phyloP scores from a whole-genome alignment of 2,888 invertebrate genomes.

The Drosophila nr. perissopoda region DNA sequence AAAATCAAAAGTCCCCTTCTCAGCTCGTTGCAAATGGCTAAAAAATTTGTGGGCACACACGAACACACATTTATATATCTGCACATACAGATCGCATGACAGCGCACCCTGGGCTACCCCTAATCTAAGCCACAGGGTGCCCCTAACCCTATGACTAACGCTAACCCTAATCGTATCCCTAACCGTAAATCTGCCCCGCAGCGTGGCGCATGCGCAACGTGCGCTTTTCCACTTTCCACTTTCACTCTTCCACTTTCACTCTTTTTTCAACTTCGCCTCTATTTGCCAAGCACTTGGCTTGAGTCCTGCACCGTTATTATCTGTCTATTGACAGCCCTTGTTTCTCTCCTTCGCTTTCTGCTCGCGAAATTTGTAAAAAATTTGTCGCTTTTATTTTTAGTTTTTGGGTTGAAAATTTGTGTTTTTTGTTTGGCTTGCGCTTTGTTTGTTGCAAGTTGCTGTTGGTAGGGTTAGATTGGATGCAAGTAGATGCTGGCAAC shows the following conservation, averaged over 20 bases:
- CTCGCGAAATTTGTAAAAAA: conserved; percentile 59
- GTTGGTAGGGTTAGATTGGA: conserved; percentile 31
- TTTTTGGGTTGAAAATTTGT: conserved; percentile 33
- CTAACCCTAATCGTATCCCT: conserved; percentile 31
- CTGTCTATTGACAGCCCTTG: conserved; percentile 55
- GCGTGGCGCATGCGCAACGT: conserved; percentile 49
- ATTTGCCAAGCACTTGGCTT: conserved; percentile 45
- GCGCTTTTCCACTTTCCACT: conserved; percentile 48
- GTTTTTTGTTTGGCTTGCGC: conserved; percentile 32
- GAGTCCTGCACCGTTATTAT: conserved; percentile 39
- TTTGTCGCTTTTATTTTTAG: conserved; percentile 46
- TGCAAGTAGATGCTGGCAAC: conserved; percentile 26
- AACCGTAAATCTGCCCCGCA: conserved; percentile 38
- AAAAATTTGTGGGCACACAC: conserved; percentile 75
- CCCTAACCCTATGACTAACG: conserved; percentile 37
- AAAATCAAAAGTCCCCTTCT: conserved; percentile 6
- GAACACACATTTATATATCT: neutral
- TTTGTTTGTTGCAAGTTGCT: conserved; percentile 14
- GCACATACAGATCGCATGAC: conserved; percentile 39
- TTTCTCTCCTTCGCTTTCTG: conserved; percentile 6
- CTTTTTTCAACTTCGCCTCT: conserved; percentile 15
- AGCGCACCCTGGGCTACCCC: conserved; percentile 38
- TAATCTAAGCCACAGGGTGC: conserved; percentile 27
- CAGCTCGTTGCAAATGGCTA: conserved; percentile 66
- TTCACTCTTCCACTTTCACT: conserved; percentile 31